Conservation (phyloP, 2,888 invertebrate species). For the Aphidoletes aphidimyza region DNA sequence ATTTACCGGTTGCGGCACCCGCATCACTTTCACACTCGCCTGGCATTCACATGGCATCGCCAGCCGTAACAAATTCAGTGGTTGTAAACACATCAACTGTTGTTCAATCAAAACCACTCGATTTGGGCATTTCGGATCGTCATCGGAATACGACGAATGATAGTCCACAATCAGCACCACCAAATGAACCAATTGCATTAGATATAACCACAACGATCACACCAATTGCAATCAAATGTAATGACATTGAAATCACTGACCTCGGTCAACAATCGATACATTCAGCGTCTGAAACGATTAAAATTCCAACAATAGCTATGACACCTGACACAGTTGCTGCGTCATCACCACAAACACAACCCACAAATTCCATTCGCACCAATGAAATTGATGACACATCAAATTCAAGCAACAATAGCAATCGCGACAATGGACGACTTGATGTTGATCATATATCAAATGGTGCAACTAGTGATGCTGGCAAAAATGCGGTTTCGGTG, state of each 20-base stretch:
- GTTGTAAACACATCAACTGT: constrained; percentile 60
- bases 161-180: background rate
- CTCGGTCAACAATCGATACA: too few relatives aligned
- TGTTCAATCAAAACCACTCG: constrained; percentile 82
- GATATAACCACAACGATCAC: background rate
- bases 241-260: too few relatives aligned
- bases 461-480: constrained; percentile 63
- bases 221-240: background rate
- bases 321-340: too few relatives aligned
- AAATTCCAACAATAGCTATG: too few relatives aligned
- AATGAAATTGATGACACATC: too few relatives aligned
- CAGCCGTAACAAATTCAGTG: constrained; percentile 61
- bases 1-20: constrained; percentile 68
- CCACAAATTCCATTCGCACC: too few relatives aligned
- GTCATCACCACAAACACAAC: too few relatives aligned
- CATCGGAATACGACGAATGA: constrained; percentile 59
- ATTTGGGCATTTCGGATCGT: constrained; percentile 75
- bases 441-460: too few relatives aligned
- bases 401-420: too few relatives aligned
- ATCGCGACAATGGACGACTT: too few relatives aligned
- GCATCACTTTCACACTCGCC: constrained; percentile 62
- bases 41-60: constrained; percentile 56
- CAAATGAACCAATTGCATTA: background rate
- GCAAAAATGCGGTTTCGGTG: constrained; percentile 74
- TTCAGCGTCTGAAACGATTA: too few relatives aligned